Percentiles rank a stretch among this genome's conserved stretches.
Conservation (phyloP, 2,113 vertebrate genomes). For the Chloebia gouldiae region DNA sequence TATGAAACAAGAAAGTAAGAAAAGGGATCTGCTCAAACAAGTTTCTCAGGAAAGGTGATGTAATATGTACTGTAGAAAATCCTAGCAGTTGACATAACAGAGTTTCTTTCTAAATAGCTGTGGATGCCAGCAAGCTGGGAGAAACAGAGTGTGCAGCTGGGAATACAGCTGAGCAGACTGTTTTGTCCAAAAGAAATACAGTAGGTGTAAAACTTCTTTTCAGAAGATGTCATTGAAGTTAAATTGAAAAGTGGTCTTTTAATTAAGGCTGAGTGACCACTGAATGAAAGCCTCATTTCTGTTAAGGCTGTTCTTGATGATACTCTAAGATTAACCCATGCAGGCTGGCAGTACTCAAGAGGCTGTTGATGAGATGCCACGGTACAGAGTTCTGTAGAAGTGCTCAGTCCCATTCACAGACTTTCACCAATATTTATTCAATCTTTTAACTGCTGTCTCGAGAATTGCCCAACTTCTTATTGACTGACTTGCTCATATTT, state of each 20-base stretch:
- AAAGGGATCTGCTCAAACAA: conserved; percentile 35
- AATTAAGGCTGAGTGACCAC: not conserved
- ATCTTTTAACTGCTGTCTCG: not conserved
- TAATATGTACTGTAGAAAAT: conserved; percentile 49
- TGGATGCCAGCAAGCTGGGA: not conserved
- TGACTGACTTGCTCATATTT: not conserved
- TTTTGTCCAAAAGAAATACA: not conserved
- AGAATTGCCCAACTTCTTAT: not conserved
- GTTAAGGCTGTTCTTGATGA: not conserved
- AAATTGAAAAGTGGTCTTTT: not conserved
- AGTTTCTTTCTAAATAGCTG: conserved; percentile 1
- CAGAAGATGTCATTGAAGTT: not conserved
- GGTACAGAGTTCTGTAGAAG: not conserved
- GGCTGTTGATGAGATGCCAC: not conserved
- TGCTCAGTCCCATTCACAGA: not conserved
- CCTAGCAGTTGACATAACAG: conserved; percentile 1
- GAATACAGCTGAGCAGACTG: not conserved
- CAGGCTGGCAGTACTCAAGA: not conserved
- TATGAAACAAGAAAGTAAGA: conserved; percentile 32
- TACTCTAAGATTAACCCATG: not conserved
- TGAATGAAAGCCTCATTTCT: not conserved
- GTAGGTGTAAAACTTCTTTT: conserved; percentile 26
- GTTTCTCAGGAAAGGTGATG: conserved; percentile 48
- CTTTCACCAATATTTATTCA: not conserved
- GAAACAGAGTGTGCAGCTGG: not conserved